Evolutionary conservation across 2,888 invertebrate genomes (phyloP).

Genomic region (Tethea ocularis): DNA sequence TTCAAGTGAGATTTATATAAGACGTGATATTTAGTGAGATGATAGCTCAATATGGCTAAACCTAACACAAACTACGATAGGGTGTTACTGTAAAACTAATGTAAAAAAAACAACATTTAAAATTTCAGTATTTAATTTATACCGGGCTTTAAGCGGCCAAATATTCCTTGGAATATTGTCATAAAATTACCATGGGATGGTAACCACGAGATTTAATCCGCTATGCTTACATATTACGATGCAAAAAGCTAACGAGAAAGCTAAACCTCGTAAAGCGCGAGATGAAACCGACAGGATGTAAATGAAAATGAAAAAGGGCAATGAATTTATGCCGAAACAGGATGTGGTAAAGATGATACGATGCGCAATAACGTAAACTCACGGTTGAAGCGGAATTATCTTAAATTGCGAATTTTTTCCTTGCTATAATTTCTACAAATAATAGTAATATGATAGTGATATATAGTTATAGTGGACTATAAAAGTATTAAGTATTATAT

Average conservation of each 20-base stretch:
- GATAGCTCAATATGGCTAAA: too few species aligned
- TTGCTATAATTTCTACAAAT: too few species aligned
- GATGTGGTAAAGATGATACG: background rate
- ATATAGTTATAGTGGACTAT: too few species aligned
- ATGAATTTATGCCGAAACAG: background rate
- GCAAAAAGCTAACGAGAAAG: constrained; percentile 4
- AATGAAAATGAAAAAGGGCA: constrained; percentile 3
- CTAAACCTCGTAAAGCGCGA: background rate
- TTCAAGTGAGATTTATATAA: too few species aligned
- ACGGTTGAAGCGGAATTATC: background rate
- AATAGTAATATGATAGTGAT: too few species aligned
- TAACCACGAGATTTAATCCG: background rate
- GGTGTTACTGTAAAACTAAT: too few species aligned
- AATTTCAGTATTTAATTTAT: background rate
- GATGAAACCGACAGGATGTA: constrained; percentile 3
- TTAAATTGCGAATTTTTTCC: background rate
- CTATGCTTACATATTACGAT: background rate
- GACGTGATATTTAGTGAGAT: too few species aligned
- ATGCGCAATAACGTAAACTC: background rate
- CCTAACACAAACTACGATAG: too few species aligned
- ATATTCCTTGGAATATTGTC: too few species aligned
- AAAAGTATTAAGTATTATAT: too few species aligned
- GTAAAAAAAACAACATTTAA: too few species aligned
- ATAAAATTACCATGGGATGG: background rate
- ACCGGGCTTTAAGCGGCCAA: too few species aligned